A percentile compares a stretch with the other conserved stretches of the same genome.
phyloP scores from a whole-genome alignment of 2,888 invertebrate genomes.

The Orthosia cruda region DNA sequence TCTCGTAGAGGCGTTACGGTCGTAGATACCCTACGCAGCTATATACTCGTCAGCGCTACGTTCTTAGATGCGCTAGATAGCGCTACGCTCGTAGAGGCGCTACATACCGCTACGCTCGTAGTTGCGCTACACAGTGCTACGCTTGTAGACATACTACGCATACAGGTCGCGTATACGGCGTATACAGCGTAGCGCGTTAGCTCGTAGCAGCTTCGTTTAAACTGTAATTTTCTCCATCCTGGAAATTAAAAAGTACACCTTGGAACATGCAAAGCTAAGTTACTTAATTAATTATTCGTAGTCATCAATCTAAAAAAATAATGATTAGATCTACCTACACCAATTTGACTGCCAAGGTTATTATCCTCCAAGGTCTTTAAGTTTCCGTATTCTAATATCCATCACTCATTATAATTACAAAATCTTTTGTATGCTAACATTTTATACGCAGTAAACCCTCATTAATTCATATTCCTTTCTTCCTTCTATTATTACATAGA shows the following conservation, averaged over 20 bases:
- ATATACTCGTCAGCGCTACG: not conserved
- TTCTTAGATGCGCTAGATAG: not conserved
- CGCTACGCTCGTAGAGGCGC: not conserved
- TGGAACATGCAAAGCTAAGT: not conserved
- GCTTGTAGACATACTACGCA: not conserved
- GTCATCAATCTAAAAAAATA: not conserved
- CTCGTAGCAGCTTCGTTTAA: not conserved
- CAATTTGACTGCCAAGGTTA: not conserved
- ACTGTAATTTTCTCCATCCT: not conserved
- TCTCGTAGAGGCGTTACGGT: not conserved
- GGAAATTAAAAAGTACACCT: too few species aligned
- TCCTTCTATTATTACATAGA: not conserved
- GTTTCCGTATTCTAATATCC: not conserved
- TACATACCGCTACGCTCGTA: not conserved
- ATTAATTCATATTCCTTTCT: conserved; percentile 5
- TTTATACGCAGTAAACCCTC: not conserved
- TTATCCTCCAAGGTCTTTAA: not conserved
- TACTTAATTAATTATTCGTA: not conserved
- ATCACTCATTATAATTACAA: conserved; percentile 27
- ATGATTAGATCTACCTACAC: not conserved
- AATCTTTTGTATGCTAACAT: not conserved
- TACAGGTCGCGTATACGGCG: not conserved
- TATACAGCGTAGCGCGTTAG: too few species aligned
- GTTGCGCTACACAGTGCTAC: not conserved
- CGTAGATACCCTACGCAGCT: not conserved